phyloP scores from a whole-genome alignment of 2,113 vertebrate genomes.

The Onychostruthus taczanowskii region DNA sequence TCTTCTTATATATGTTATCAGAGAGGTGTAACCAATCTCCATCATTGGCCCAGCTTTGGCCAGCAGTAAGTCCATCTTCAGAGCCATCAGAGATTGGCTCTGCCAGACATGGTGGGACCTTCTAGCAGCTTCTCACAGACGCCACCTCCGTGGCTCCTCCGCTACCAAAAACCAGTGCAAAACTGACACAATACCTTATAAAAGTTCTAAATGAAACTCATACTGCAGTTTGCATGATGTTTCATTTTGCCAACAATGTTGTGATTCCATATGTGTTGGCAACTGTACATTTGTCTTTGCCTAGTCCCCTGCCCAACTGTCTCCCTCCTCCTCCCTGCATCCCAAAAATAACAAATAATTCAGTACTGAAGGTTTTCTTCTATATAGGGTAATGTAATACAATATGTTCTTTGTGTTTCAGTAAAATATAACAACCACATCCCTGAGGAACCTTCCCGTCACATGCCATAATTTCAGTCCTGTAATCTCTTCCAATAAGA shows the following conservation, averaged over 20 bases:
- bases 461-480: background rate
- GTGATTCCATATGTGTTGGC: constrained; percentile 45
- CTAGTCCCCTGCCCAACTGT: background rate
- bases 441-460: background rate
- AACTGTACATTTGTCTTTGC: background rate
- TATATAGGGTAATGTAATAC: background rate
- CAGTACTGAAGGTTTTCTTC: background rate
- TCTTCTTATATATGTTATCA: background rate
- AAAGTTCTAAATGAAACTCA: constrained; percentile 23
- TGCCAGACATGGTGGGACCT: background rate
- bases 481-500: background rate
- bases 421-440: background rate
- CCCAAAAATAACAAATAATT: constrained; percentile 1
- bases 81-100: background rate
- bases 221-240: background rate
- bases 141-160: background rate
- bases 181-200: background rate
- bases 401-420: background rate
- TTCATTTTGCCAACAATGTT: background rate
- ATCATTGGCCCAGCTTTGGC: background rate
- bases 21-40: background rate
- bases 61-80: background rate
- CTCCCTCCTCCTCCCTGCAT: background rate
- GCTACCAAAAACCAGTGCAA: background rate
- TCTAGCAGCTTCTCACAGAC: background rate